Conservation (phyloP, 2,797 vertebrate species). For the Columba guinea region DNA sequence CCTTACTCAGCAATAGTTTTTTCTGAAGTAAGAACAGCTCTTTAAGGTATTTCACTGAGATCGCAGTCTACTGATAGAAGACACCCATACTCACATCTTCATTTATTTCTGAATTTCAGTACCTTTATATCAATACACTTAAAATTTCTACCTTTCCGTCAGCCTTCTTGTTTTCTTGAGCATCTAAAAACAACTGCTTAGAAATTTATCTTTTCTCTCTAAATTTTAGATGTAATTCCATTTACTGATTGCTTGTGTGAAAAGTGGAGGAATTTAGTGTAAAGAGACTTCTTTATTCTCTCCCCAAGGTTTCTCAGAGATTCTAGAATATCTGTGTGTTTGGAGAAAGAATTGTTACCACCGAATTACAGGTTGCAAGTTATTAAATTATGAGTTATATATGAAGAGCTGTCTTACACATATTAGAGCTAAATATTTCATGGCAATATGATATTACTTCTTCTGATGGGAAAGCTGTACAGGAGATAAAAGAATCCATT, state of each 20-base stretch:
- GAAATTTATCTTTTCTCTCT: not conserved
- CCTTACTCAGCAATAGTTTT: not conserved
- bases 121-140: not conserved
- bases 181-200: not conserved
- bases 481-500: not conserved
- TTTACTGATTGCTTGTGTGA: not conserved
- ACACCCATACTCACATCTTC: not conserved
- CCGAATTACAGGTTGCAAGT: not conserved
- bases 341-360: not conserved
- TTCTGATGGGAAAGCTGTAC: not conserved
- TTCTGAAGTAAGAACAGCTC: not conserved
- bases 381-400: not conserved
- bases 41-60: not conserved
- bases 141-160: not conserved
- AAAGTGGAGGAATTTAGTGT: not conserved
- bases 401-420: not conserved
- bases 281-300: not conserved
- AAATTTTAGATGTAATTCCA: not conserved
- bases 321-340: not conserved
- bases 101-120: constrained; percentile 32
- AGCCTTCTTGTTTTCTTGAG: not conserved
- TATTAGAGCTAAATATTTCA: not conserved
- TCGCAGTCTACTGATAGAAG: not conserved
- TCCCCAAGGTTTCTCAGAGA: not conserved
- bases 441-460: not conserved